Conservation (phyloP, 1,140 invertebrate species). For the Holotrichia oblita region DNA sequence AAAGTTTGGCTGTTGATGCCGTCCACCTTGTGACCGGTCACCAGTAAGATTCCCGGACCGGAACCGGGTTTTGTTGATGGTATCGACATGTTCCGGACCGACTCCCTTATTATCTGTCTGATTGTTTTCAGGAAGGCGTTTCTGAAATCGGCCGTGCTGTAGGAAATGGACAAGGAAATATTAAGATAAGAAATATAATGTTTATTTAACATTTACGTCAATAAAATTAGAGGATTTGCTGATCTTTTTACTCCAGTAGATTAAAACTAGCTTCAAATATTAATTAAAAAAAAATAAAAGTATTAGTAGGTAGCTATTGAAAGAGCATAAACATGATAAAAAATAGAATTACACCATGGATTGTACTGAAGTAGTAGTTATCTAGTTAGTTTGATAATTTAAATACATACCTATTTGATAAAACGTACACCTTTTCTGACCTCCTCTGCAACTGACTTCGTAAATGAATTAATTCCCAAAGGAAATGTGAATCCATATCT, state of each 20-base stretch:
- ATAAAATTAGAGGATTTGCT: no score
- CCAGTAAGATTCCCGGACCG: conserved; percentile 58
- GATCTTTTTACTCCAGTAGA: no score
- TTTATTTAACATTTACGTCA: no score
- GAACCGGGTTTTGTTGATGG: conserved; percentile 77
- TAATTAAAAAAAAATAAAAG: no score
- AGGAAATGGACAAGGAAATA: conserved; percentile 48
- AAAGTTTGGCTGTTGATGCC: conserved; percentile 57
- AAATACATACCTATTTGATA: conserved; percentile 86
- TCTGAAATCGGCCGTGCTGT: conserved; percentile 91
- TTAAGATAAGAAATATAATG: no score
- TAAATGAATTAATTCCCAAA: conserved; percentile 96
- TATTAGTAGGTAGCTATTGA: no score
- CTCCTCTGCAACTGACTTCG: conserved; percentile 91
- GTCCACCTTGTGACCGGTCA: conserved; percentile 61
- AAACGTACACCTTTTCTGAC: conserved; percentile 95
- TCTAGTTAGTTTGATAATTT: no score
- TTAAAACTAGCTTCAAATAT: no score
- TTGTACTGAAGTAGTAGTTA: no score
- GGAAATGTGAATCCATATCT: conserved; percentile 93
- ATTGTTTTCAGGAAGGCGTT: conserved; percentile 97
- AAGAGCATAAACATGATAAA: no score
- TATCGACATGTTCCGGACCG: conserved; percentile 93
- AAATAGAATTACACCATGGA: no score
- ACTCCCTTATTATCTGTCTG: conserved; percentile 94